Evolutionary conservation across 2,888 invertebrate species (phyloP).

Genomic region (Drosophila monieri): DNA sequence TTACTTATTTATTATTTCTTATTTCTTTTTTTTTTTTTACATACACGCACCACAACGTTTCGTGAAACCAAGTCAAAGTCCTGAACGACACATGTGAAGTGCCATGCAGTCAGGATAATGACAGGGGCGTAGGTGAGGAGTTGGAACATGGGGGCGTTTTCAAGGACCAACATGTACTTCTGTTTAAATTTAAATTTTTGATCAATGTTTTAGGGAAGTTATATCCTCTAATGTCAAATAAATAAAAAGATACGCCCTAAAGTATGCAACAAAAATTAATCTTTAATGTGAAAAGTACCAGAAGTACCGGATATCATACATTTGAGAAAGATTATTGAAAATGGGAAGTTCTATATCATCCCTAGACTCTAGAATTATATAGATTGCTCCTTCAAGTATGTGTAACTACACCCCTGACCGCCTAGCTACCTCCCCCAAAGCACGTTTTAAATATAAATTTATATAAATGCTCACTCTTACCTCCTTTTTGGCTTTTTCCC

Average conservation of each 20-base stretch:
- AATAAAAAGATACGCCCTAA: not conserved
- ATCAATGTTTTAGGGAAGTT: not conserved
- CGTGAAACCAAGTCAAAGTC: conserved; percentile 41
- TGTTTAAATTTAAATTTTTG: not conserved
- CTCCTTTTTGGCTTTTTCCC: not conserved
- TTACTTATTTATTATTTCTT: conserved; percentile 15
- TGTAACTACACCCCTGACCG: not conserved
- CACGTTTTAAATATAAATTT: conserved; percentile 56
- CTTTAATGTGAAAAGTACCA: not conserved
- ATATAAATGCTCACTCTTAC: conserved; percentile 48
- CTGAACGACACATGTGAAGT: conserved; percentile 48
- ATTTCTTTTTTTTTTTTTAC: conserved; percentile 1
- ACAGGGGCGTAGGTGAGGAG: not conserved
- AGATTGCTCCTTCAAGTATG: not conserved
- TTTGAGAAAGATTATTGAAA: not conserved
- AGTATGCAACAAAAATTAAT: not conserved
- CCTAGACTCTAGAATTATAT: too few species aligned
- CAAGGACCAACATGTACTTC: not conserved
- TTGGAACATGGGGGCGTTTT: not conserved
- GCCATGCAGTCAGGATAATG: conserved; percentile 4
- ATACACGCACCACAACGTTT: conserved; percentile 20
- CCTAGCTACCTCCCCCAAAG: conserved; percentile 3
- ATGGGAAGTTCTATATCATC: not conserved
- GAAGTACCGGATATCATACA: not conserved
- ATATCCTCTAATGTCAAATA: too few species aligned